Base-by-base conservation (phyloP, 2,888 invertebrate genomes). In the Petrolisthes cinctipes region DNA sequence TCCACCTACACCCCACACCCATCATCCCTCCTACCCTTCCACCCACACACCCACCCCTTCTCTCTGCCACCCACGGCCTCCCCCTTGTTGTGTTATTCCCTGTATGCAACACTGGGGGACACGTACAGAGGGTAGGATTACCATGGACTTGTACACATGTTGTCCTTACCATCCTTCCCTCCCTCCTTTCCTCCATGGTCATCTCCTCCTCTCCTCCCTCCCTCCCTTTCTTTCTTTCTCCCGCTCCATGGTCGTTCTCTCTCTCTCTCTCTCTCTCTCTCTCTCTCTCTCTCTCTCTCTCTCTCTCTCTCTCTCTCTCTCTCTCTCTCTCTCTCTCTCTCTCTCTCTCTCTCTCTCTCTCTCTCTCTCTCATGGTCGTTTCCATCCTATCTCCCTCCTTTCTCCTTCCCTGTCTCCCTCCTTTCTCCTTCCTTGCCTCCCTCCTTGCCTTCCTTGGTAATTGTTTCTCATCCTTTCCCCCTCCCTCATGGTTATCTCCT, bases 81-180 rank as follows among this genome's bases (percentile, higher is more conserved):
- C 76, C 76, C 4, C 76, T 75, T 23, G 11, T 75, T 75, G 14
- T 23, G 66, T 66, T n/a, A n/a, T n/a, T n/a, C 66, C 20, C 14
- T 7, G 4, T 5, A 20, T 37, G 37, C 37, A 37, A 37, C 37
- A 37, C 37, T 37, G 14, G 71, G 71, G 20, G 4, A 71, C 71
- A 71, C 71, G 71, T 71, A 71, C 17, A 71, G 20, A n/a, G 71
- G 14, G 71, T 71, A 71, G 71, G 14, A 71, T 71, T 71, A 71
- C 71, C 71, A 14, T 71, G 14, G 71, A 71, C 71, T n/a, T 71
- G 71, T 6, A 71, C 71, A 71, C n/a, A 11, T 71, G 71, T 71
- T 14, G 71, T 71, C 51, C 71, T 71, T 61, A 4, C 37, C 11
- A 14, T 14, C 11, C 82, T 71, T 37, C 53, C 71, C 71, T 23